These are phyloP conservation scores for Bombyx huttoni DNA, from an alignment of 2,888 invertebrate genomes.

Conservation along the genomic window DNA sequence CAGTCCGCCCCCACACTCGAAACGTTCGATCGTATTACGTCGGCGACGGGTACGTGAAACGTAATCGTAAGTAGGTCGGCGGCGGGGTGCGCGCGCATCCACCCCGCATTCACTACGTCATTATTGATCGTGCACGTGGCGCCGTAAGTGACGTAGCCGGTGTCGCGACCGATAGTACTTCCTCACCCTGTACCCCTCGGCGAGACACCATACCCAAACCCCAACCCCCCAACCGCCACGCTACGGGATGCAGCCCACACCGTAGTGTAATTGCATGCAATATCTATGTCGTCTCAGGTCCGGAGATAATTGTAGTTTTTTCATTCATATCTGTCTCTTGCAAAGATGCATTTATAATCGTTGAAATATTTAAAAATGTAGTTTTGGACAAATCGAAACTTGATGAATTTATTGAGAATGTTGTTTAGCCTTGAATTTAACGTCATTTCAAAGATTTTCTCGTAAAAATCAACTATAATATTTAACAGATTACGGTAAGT, in stretches of 20 bases:
- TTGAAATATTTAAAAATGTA: too few species aligned
- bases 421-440: too few species aligned
- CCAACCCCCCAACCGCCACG: slow-evolving; percentile 10
- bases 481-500: too few species aligned
- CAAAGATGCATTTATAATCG: not conserved
- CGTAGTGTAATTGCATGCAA: not conserved
- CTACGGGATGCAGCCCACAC: slow-evolving; percentile 9
- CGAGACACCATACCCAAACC: slow-evolving; percentile 11
- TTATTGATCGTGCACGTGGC: slow-evolving; percentile 70
- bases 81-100: slow-evolving; percentile 52
- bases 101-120: slow-evolving; percentile 45
- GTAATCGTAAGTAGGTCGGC: slow-evolving; percentile 64
- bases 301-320: not conserved
- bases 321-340: not conserved
- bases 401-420: too few species aligned
- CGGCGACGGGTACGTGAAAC: slow-evolving; percentile 56
- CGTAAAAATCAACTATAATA: too few species aligned
- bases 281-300: slow-evolving; percentile 2
- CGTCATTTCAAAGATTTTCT: too few species aligned
- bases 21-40: slow-evolving; percentile 59
- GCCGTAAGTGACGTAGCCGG: slow-evolving; percentile 65
- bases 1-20: slow-evolving; percentile 21
- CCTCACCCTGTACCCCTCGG: slow-evolving; percentile 21
- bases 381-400: too few species aligned
- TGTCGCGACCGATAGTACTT: slow-evolving; percentile 48